Evolutionary conservation across 1,140 invertebrate species (phyloP).

Genomic region (Diachasmimorpha longicaudata): DNA sequence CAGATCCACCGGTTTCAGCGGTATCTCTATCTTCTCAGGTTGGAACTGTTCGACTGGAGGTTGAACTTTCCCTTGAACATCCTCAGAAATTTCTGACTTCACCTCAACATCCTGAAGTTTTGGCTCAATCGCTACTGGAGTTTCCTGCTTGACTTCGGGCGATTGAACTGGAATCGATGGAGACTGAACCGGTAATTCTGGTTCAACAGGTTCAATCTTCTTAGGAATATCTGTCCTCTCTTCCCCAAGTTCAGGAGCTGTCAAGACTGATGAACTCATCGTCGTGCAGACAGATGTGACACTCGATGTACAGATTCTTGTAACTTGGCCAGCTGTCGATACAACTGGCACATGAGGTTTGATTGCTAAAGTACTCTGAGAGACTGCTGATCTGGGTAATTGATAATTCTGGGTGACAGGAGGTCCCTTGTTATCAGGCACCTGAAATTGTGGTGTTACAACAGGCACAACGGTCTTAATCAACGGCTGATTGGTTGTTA

Average conservation of each 20-base stretch:
- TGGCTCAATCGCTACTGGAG: too few species aligned
- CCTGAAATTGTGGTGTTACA: constrained; percentile 37
- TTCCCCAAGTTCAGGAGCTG: not conserved
- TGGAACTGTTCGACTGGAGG: too few species aligned
- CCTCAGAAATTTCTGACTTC: too few species aligned
- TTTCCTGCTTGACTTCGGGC: too few species aligned
- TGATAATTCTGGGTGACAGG: constrained; percentile 13
- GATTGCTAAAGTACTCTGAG: constrained; percentile 32
- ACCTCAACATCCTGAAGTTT: too few species aligned
- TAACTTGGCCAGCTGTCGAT: constrained; percentile 42
- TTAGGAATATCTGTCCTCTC: not conserved
- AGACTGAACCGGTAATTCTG: too few species aligned
- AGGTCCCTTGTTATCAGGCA: not conserved
- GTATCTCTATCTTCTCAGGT: constrained; percentile 8
- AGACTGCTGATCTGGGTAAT: constrained; percentile 18
- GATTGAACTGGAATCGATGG: too few species aligned
- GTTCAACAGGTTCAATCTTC: not conserved
- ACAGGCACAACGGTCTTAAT: constrained; percentile 52
- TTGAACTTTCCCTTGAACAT: too few species aligned
- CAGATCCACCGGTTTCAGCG: constrained; percentile 38
- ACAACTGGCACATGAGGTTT: constrained; percentile 48
- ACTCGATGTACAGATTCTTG: constrained; percentile 33
- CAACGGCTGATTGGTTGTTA: constrained; percentile 42
- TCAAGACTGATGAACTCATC: not conserved
- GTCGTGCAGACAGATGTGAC: constrained; percentile 17